phyloP scores from a whole-genome alignment of 2,888 invertebrate genomes.

The Parascotia fuliginaria region DNA sequence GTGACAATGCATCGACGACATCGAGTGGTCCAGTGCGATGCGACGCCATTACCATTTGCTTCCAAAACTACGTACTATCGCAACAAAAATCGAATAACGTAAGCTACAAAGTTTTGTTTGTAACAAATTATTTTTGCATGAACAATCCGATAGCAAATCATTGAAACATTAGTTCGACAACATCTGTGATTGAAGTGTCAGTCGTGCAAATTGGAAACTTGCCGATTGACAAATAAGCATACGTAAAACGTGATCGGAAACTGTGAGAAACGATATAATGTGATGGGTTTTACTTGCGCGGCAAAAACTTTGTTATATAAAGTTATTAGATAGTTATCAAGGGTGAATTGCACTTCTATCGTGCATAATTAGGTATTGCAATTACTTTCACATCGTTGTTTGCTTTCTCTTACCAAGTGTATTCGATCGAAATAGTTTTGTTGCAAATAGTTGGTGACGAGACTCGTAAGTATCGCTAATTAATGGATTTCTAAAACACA shows the following conservation, averaged over 20 bases:
- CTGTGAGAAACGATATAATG: constrained; percentile 17
- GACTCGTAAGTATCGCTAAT: too few species aligned
- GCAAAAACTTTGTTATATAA: constrained; percentile 39
- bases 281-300: constrained; percentile 20
- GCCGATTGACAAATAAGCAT: constrained; percentile 29
- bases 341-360: constrained; percentile 31
- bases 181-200: constrained; percentile 18
- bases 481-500: too few species aligned
- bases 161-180: constrained; percentile 13
- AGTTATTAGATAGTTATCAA: constrained; percentile 34
- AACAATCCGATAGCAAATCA: constrained; percentile 25
- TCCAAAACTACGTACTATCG: constrained; percentile 16
- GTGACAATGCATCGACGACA: constrained; percentile 68
- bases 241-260: constrained; percentile 30
- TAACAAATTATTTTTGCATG: constrained; percentile 17
- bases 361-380: constrained; percentile 14
- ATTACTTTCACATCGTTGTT: neutral
- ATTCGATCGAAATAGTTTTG: too few species aligned
- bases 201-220: constrained; percentile 28
- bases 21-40: constrained; percentile 58
- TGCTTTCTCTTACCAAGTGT: neutral
- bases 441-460: too few species aligned
- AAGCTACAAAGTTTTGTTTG: constrained; percentile 23
- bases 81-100: constrained; percentile 13
- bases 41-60: constrained; percentile 54